Conservation (phyloP, 1,140 invertebrate species). For the Eciton burchellii region DNA sequence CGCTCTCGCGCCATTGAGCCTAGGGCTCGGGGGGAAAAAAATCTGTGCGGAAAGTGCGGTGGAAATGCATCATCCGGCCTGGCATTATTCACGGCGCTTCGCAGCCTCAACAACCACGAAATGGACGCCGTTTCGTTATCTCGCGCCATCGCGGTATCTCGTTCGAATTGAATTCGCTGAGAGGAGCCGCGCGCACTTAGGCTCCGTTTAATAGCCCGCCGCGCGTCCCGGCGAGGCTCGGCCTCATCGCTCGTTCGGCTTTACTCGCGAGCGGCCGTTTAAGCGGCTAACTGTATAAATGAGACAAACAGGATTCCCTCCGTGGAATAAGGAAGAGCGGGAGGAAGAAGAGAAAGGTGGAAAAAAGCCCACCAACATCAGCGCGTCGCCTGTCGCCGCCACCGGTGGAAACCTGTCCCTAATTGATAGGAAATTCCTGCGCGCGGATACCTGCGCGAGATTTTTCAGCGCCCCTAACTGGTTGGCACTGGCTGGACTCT, state of each 20-base stretch:
- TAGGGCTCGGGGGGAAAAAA: too few species aligned
- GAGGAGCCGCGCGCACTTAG: slow-evolving; percentile 22
- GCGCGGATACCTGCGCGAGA: slow-evolving; percentile 73
- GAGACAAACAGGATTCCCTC: slow-evolving; percentile 66
- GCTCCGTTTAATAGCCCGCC: slow-evolving; percentile 51
- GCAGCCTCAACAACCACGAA: slow-evolving; percentile 34
- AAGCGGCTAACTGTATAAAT: slow-evolving; percentile 70
- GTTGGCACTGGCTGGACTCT: slow-evolving; percentile 81
- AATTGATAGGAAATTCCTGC: slow-evolving; percentile 84
- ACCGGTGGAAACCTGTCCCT: slow-evolving; percentile 81
- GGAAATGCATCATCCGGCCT: background rate
- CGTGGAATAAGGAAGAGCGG: slow-evolving; percentile 36
- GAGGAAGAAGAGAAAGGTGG: slow-evolving; percentile 15
- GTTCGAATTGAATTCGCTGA: slow-evolving; percentile 40
- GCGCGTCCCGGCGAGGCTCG: slow-evolving; percentile 40
- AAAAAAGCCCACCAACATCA: slow-evolving; percentile 61
- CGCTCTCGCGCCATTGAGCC: background rate
- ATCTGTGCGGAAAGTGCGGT: too few species aligned
- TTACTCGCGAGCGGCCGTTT: slow-evolving; percentile 62
- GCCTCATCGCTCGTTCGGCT: slow-evolving; percentile 44
- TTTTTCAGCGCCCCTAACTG: slow-evolving; percentile 80
- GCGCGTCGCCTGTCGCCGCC: slow-evolving; percentile 48
- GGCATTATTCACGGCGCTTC: slow-evolving; percentile 15
- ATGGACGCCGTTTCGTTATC: slow-evolving; percentile 41
- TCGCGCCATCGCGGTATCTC: slow-evolving; percentile 28